A percentile compares a stretch with the other conserved stretches of the same genome.
Conservation (phyloP, 2,888 invertebrate genomes). For the Sarcophaga subvicina region DNA sequence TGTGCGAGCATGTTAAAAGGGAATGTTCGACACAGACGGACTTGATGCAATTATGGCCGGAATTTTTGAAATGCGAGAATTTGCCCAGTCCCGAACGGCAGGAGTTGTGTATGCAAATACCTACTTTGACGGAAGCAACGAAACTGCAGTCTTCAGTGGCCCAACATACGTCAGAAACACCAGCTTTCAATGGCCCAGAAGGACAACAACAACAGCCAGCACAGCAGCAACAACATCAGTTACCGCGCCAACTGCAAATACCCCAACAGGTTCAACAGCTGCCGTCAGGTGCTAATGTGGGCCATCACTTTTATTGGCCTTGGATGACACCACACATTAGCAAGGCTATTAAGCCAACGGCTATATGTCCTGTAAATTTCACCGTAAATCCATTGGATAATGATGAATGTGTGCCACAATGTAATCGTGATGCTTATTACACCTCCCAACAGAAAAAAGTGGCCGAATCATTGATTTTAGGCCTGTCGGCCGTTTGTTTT, state of each 20-base stretch:
- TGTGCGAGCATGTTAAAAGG: conserved; percentile 89
- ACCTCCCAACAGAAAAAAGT: conserved; percentile 86
- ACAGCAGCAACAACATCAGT: not conserved
- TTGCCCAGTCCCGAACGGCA: conserved; percentile 89
- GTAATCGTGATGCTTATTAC: conserved; percentile 88
- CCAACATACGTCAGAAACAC: conserved; percentile 28
- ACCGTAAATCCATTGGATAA: conserved; percentile 82
- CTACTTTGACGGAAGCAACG: conserved; percentile 70
- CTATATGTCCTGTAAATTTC: conserved; percentile 85
- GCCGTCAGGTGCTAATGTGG: conserved; percentile 68
- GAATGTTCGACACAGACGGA: conserved; percentile 86
- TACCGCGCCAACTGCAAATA: conserved; percentile 52
- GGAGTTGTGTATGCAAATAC: conserved; percentile 90
- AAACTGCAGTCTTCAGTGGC: conserved; percentile 36
- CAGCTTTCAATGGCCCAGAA: conserved; percentile 19
- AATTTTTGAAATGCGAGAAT: conserved; percentile 89
- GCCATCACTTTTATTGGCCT: conserved; percentile 77
- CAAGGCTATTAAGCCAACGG: conserved; percentile 70
- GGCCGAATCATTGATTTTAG: conserved; percentile 89
- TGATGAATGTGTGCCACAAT: conserved; percentile 84
- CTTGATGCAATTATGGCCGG: conserved; percentile 87
- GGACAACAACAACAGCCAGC: conserved; percentile 43
- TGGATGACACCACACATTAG: conserved; percentile 78
- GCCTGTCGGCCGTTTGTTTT: conserved; percentile 90
- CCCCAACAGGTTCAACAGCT: conserved; percentile 63